phyloP scores from a whole-genome alignment of 2,797 vertebrate genomes.

The Neosalanx taihuensis region DNA sequence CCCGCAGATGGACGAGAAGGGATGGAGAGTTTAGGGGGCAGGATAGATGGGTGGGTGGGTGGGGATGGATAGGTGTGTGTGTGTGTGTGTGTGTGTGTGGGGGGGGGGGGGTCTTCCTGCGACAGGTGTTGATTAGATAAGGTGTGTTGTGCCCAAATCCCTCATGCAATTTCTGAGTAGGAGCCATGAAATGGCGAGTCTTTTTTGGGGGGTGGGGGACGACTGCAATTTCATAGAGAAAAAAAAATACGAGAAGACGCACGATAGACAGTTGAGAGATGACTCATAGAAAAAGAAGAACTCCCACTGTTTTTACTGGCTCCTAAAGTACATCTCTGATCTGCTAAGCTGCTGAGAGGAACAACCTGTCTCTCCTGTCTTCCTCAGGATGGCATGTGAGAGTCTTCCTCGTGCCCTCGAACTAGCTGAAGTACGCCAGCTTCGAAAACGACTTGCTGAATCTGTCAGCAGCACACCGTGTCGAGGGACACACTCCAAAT shows the following conservation, averaged over 20 bases:
- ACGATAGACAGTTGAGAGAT: no score
- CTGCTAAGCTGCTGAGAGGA: not conserved
- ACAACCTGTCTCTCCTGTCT: not conserved
- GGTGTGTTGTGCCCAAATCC: constrained; percentile 60
- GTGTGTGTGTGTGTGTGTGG: not conserved
- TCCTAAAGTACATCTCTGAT: not conserved
- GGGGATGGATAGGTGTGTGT: no score
- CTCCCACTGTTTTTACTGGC: constrained; percentile 22
- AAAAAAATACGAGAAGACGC: no score
- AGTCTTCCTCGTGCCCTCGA: constrained; percentile 70
- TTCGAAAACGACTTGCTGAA: no score
- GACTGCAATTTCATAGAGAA: no score
- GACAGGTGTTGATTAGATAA: constrained; percentile 70
- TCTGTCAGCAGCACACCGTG: not conserved
- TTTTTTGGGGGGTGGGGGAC: no score
- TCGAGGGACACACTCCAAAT: not conserved
- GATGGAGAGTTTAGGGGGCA: constrained; percentile 9
- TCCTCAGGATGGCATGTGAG: constrained; percentile 87
- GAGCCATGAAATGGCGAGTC: constrained; percentile 49
- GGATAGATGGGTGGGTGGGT: not conserved
- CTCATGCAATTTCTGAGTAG: constrained; percentile 52
- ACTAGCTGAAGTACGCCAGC: constrained; percentile 35
- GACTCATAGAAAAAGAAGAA: no score
- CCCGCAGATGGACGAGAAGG: constrained; percentile 2
- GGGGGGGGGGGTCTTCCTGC: constrained; percentile 44